Percentiles rank a stretch among this genome's conserved stretches.
Conservation (phyloP, 30 jellyfish, hydroid and myxozoan species). For the Clytia hemisphaerica region DNA sequence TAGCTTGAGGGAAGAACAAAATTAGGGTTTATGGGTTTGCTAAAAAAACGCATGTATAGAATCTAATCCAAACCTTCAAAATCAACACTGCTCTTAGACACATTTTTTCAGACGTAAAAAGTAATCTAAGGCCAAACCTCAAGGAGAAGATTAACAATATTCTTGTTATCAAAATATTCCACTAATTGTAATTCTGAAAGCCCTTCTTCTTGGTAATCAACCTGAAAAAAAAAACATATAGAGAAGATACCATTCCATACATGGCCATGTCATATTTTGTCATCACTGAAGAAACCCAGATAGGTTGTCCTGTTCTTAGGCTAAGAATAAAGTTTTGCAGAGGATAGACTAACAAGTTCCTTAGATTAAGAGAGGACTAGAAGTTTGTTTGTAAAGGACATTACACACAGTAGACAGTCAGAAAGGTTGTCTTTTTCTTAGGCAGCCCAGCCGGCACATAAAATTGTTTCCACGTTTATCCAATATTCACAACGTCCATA, state of each 20-base stretch:
- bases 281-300: no score
- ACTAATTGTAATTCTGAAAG: constrained; percentile 39
- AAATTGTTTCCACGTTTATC: no score
- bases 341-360: not conserved
- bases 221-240: constrained; percentile 18
- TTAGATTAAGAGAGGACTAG: no score
- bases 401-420: no score
- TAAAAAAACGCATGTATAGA: not conserved
- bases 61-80: no score
- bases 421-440: no score
- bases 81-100: no score
- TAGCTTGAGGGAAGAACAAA: no score
- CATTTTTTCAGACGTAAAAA: no score
- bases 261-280: not conserved
- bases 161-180: constrained; percentile 54
- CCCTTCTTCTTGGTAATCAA: constrained; percentile 72
- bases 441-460: no score
- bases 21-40: not conserved
- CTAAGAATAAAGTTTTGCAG: not conserved
- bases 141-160: constrained; percentile 48
- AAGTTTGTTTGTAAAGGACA: no score
- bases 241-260: not conserved
- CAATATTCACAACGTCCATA: no score
- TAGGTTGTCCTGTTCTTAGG: not conserved
- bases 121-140: constrained; percentile 63